Conservation (phyloP, 2,113 vertebrate species). For the Oncorhynchus nerka region DNA sequence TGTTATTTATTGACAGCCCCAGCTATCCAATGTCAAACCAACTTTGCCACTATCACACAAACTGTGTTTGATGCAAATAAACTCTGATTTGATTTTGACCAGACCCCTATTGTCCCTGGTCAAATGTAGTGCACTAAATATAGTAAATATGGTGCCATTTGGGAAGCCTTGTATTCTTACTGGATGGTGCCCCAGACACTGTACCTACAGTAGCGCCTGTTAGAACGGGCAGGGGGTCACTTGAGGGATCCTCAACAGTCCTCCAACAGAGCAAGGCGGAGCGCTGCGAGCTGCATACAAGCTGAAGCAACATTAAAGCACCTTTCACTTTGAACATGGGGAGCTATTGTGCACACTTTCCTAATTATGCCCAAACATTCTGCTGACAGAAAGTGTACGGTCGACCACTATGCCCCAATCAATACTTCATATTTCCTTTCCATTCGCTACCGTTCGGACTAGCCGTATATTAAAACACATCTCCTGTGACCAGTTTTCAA, state of each 20-base stretch:
- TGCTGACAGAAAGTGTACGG: conserved; percentile 51
- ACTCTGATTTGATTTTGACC: no score
- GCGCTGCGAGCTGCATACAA: not conserved
- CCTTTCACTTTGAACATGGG: conserved; percentile 40
- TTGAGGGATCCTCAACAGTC: not conserved
- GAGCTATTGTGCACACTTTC: conserved; percentile 23
- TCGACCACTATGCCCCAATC: conserved; percentile 44
- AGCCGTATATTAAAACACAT: conserved; percentile 57
- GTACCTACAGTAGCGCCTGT: no score
- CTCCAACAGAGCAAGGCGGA: conserved; percentile 19
- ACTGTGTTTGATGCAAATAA: no score
- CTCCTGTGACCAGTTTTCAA: conserved; percentile 57
- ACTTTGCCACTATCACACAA: no score
- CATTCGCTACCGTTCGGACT: conserved; percentile 37
- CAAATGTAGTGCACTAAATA: no score
- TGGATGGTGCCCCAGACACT: no score
- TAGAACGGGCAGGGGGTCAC: not conserved
- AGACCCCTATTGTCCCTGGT: no score
- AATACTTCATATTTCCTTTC: conserved; percentile 55
- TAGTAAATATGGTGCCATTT: no score
- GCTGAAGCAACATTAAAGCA: conserved; percentile 25
- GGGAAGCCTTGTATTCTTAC: no score
- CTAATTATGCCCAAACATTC: conserved; percentile 57
- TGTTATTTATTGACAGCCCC: no score
- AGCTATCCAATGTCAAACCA: no score